Evolutionary conservation across 2,113 vertebrate genomes (phyloP).

Genomic region (Opisthocomus hoazin): DNA sequence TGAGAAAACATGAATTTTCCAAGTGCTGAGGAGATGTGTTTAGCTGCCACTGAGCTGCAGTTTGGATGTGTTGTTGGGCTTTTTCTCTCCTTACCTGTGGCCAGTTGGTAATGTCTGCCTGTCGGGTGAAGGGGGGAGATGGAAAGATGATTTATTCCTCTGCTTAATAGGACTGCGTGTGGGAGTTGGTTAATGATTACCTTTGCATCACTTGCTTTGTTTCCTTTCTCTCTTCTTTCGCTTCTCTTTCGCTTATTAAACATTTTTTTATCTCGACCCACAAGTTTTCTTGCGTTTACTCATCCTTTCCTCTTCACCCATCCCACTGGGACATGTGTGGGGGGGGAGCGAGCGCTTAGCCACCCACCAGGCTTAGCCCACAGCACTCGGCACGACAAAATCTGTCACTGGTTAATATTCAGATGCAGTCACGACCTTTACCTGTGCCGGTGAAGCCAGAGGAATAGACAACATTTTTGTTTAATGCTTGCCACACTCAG

Average conservation of each 20-base stretch:
- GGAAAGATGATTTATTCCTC: neutral
- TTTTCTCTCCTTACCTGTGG: neutral
- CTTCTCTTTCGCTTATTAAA: neutral
- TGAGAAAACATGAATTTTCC: neutral
- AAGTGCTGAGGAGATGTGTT: neutral
- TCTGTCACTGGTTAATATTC: neutral
- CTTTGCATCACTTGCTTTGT: neutral
- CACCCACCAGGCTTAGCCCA: neutral
- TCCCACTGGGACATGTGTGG: rapidly evolving
- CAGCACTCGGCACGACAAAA: neutral
- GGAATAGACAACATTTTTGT: neutral
- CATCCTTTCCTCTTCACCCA: neutral
- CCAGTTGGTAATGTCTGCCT: neutral
- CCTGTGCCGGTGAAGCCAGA: neutral
- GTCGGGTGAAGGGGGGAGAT: neutral
- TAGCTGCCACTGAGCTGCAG: neutral
- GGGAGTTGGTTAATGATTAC: neutral
- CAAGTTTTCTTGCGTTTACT: neutral
- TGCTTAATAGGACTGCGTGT: neutral
- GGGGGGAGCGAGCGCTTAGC: rapidly evolving
- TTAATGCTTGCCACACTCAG: rapidly evolving
- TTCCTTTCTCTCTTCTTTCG: neutral
- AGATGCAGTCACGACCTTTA: neutral
- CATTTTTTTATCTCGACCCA: neutral
- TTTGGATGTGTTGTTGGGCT: neutral